phyloP scores from a whole-genome alignment of 2,797 vertebrate species.

The Pantherophis alleghaniensis region DNA sequence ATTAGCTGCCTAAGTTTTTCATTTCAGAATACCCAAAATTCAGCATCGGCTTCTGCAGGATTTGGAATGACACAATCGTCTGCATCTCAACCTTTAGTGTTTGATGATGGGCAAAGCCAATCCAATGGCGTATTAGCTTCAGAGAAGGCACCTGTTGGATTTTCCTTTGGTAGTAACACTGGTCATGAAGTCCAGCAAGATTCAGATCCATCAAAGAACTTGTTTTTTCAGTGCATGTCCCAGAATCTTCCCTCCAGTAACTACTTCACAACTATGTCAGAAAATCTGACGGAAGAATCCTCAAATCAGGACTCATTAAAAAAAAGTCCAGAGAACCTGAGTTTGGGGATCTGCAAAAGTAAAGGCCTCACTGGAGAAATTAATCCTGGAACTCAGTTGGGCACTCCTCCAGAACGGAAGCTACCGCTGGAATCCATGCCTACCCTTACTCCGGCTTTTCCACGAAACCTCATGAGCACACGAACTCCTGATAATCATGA shows the following conservation, averaged over 20 bases:
- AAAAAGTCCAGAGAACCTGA: conserved; percentile 76
- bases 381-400: conserved; percentile 81
- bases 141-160: conserved; percentile 85
- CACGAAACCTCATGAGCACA: conserved; percentile 78
- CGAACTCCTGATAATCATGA: conserved; percentile 85
- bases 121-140: conserved; percentile 84
- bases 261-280: conserved; percentile 90
- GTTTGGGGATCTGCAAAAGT: conserved; percentile 71
- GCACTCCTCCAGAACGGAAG: conserved; percentile 78
- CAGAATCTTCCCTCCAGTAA: conserved; percentile 87
- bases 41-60: conserved; percentile 70
- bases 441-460: conserved; percentile 85
- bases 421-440: conserved; percentile 78
- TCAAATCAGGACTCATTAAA: conserved; percentile 83
- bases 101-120: conserved; percentile 72
- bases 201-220: conserved; percentile 85
- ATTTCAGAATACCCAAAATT: conserved; percentile 83
- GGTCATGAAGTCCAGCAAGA: conserved; percentile 80
- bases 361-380: conserved; percentile 73
- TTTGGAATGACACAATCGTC: conserved; percentile 82
- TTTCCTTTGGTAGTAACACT: conserved; percentile 80
- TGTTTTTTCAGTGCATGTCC: conserved; percentile 99
- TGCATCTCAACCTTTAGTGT: conserved; percentile 74
- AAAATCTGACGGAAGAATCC: conserved; percentile 85
- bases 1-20: conserved; percentile 29